Base-by-base conservation (phyloP, 2,797 vertebrate genomes). In the Acrossocheilus fasciatus region DNA sequence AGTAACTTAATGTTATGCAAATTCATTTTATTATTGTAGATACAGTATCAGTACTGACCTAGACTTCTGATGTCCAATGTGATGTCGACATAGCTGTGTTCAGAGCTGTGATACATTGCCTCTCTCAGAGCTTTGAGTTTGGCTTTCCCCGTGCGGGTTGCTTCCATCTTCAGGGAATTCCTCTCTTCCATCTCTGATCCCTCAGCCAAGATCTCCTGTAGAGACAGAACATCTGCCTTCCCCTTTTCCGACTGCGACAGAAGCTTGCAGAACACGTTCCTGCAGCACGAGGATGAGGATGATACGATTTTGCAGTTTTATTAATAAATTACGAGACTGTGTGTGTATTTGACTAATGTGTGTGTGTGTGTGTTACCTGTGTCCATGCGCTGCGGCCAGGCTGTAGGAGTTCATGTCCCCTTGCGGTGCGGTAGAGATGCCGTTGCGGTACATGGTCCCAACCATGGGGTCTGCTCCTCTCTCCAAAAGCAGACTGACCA, bases 351-450 rank as follows among this genome's bases (percentile, higher is more conserved):
- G n/a, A 34, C 7, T 59, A 30, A 10, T 45, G n/a, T 4, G 34
- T 43, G 2, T 64, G 59, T 75, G 83, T 72, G 72, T 83, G 92
- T 92, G 91, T 92, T 95, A 99, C 98, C 98, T 98, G 97, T 99
- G 98, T 91, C 98, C 98, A 47, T 99, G 98, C 86, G 98, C 97
- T 81, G 98, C 98, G 8, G 98, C 98, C 95, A 99, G 96, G 95
- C 98, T 99, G 95, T 97, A 99, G 86, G 98, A 98, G 93, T 98
- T 99, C 97, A 99, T 98, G 93, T 98, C 98, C 84, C 98, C 98
- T 92, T 98, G 97, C 9, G 97, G 97, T 23, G 97, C 96, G 0
- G 97, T 97, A 90, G 98, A 98, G 94, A 99, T 98, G 87, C 98
- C 98, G 5, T 99, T 99, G 78, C 97, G 97, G 94, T 97, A 97